Evolutionary conservation across 2,797 vertebrate genomes (phyloP).

Genomic region (Pelodytes ibericus): DNA sequence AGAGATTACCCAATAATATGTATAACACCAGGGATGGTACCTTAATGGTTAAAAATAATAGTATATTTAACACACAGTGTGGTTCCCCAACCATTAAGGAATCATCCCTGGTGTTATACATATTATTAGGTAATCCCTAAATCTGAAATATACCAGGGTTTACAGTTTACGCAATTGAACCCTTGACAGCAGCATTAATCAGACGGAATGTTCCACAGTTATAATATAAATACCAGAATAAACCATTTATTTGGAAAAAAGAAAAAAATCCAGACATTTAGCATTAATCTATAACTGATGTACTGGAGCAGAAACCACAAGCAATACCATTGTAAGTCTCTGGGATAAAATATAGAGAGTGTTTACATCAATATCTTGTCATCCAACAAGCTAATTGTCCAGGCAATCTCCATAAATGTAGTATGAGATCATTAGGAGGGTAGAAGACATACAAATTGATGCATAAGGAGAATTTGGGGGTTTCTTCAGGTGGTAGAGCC

Average conservation of each 20-base stretch:
- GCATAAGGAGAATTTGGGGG: neutral
- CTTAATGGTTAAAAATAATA: too few species aligned
- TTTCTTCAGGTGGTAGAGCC: neutral
- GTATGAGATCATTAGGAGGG: constrained; percentile 11
- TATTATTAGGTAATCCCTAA: too few species aligned
- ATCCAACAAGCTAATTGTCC: neutral
- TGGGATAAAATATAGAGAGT: neutral
- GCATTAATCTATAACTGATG: constrained; percentile 6
- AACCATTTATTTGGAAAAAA: neutral
- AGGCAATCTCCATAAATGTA: neutral
- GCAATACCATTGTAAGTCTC: neutral
- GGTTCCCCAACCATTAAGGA: too few species aligned
- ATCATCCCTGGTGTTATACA: too few species aligned
- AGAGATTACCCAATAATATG: too few species aligned
- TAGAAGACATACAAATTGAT: neutral
- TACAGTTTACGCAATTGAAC: too few species aligned
- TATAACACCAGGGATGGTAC: too few species aligned
- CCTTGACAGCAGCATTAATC: too few species aligned
- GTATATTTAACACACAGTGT: too few species aligned
- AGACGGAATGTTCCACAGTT: too few species aligned
- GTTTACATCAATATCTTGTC: neutral
- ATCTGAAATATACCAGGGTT: too few species aligned
- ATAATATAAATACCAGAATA: too few species aligned
- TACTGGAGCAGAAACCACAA: constrained; percentile 29
- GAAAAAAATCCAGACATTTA: neutral